Base-by-base conservation (phyloP, 2,113 vertebrate genomes). In the Cervus canadensis region DNA sequence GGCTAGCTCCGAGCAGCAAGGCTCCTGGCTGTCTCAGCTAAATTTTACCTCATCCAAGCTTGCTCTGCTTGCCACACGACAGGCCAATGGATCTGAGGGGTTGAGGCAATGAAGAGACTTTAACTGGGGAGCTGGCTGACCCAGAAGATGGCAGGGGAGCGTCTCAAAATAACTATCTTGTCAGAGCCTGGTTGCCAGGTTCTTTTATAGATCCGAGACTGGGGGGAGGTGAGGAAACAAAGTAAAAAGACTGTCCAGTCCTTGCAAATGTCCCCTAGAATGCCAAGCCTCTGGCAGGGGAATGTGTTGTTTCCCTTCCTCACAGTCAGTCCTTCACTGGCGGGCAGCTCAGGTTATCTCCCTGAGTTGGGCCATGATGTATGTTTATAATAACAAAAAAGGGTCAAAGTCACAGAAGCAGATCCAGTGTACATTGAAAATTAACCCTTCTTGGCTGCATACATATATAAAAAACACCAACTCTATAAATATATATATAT, bases 251-350 rank as follows among this genome's bases (percentile, higher is more conserved):
- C 67, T 23, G 19, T 71, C 21, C 19, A 12, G 0, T 71, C 67
- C 67, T 71, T 71, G 67, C 67, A 71, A 40, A 40, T 40, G 67
- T 71, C 67, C n/a, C n/a, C n/a, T 40, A 40, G 67, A 23, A 71
- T 40, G 67, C n/a, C n/a, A 71, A 12, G 67, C n/a, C 67, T 40
- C 19, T 0, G 0, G n/a, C 19, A 23, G 67, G n/a, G n/a, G n/a
- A 40, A 40, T 1, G 5, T 23, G 19, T 23, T 40, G 2, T 40
- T 71, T 71, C 67, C n/a, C 67, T 71, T 23, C 10, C 67, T 71
- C 10, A 6, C n/a, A 71, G 67, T 6, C n/a, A 71, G 67, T 3
- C 10, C 67, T 23, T 71, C n/a, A 6, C 67, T 23, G 19, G 67
- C 6, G 19, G n/a, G 67, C 67, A 23, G n/a, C 67, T 71, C n/a